Evolutionary conservation across 2,888 invertebrate species (phyloP).

Genomic region (Leucozona laternaria): DNA sequence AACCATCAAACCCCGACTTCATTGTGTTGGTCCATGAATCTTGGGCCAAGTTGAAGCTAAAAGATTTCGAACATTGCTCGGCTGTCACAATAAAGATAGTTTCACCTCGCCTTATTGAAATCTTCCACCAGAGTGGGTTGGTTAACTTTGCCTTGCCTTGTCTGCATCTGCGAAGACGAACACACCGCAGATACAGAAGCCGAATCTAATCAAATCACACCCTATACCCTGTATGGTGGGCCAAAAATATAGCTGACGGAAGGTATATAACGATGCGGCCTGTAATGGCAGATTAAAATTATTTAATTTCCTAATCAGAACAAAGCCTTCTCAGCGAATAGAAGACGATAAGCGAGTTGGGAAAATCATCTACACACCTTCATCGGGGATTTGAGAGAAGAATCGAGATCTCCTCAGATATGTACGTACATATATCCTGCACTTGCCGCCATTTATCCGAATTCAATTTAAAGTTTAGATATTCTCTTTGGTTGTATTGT

Average conservation of each 20-base stretch:
- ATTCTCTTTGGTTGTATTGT: constrained; percentile 52
- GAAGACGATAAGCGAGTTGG: constrained; percentile 7
- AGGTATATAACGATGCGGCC: constrained; percentile 56
- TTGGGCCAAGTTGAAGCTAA: constrained; percentile 12
- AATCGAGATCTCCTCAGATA: constrained; percentile 8
- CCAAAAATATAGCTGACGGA: background rate
- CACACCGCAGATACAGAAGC: constrained; percentile 49
- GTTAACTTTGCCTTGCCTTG: background rate
- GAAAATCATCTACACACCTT: constrained; percentile 53
- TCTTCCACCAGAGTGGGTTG: constrained; percentile 24
- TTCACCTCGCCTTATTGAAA: constrained; percentile 36
- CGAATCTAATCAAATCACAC: constrained; percentile 52
- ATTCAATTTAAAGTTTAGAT: constrained; percentile 76
- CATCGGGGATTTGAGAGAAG: constrained; percentile 8
- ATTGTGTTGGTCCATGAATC: constrained; percentile 47
- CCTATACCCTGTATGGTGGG: background rate
- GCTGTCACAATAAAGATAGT: constrained; percentile 74
- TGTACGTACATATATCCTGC: no score
- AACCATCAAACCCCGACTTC: constrained; percentile 17
- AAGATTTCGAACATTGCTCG: constrained; percentile 20
- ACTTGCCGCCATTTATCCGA: constrained; percentile 43
- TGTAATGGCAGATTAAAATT: constrained; percentile 74
- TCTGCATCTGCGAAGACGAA: background rate
- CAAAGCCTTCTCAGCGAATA: constrained; percentile 15
- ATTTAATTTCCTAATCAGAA: constrained; percentile 75